These are phyloP conservation scores for Penaeus monodon DNA, from an alignment of 2,888 invertebrate genomes.

Conservation along the genomic window DNA sequence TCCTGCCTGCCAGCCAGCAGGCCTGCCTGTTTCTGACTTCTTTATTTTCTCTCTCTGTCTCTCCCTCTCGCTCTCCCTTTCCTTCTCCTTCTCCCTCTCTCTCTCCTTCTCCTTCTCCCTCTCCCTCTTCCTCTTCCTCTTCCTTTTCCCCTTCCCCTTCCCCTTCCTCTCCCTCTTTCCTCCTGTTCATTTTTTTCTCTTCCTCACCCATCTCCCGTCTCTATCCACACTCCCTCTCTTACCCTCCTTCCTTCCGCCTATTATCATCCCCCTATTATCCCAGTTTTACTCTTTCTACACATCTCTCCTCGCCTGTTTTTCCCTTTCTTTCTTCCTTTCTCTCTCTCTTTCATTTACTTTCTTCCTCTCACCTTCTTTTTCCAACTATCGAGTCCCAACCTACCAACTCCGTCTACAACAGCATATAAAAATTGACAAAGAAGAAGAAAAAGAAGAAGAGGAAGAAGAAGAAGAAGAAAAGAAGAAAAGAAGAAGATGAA, in stretches of 20 bases:
- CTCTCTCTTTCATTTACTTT: too few species aligned
- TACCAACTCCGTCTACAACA: not conserved
- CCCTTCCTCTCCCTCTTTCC: too few species aligned
- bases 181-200: not conserved
- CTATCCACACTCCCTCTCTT: not conserved
- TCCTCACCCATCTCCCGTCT: not conserved
- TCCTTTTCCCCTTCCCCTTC: accelerated
- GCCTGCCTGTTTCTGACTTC: not conserved
- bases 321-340: not conserved
- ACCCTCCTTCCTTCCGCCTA: too few species aligned
- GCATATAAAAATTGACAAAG: not conserved
- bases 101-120: too few species aligned
- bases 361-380: too few species aligned
- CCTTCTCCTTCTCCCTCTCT: not conserved
- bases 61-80: not conserved
- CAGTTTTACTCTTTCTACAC: constrained; percentile 3
- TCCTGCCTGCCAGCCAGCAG: not conserved
- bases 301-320: not conserved
- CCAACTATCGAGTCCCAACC: too few species aligned
- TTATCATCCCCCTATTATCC: not conserved
- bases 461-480: not conserved
- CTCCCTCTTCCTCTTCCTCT: too few species aligned
- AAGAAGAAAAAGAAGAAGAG: too few species aligned
- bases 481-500: not conserved
- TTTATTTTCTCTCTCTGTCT: too few species aligned